Conservation (phyloP, 2,797 vertebrate species). For the Acestrorhynchus altus region DNA sequence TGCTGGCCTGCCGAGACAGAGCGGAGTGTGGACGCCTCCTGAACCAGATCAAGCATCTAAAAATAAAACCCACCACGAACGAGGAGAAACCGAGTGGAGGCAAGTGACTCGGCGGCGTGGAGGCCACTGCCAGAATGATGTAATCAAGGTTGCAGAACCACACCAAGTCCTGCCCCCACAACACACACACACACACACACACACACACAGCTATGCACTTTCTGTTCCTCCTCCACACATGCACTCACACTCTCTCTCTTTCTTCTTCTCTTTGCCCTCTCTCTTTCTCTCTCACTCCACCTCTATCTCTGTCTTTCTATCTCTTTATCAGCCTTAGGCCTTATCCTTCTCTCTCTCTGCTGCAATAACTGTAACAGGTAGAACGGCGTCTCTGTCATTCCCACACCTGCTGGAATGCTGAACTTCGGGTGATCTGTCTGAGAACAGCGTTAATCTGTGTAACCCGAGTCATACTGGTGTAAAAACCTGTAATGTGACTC, state of each 20-base stretch:
- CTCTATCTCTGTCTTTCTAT: not conserved
- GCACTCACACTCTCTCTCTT: not conserved
- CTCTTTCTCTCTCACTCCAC: not conserved
- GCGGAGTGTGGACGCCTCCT: conserved; percentile 44
- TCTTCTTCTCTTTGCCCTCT: not conserved
- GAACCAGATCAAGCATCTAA: conserved; percentile 55
- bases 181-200: not conserved
- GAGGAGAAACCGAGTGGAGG: conserved; percentile 50
- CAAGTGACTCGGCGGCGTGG: conserved; percentile 57
- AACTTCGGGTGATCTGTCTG: too few relatives aligned
- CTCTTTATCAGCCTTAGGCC: not conserved
- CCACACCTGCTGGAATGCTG: too few relatives aligned
- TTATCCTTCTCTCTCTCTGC: not conserved
- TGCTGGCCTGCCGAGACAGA: conserved; percentile 52
- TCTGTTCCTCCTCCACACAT: not conserved
- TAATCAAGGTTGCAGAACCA: conserved; percentile 48
- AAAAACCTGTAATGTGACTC: too few relatives aligned
- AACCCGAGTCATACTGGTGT: too few relatives aligned
- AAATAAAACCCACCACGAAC: conserved; percentile 61
- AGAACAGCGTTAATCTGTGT: too few relatives aligned
- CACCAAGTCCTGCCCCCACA: conserved; percentile 22
- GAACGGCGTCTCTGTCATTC: too few relatives aligned
- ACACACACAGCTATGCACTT: not conserved
- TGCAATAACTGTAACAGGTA: too few relatives aligned
- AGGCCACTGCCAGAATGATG: conserved; percentile 55